Evolutionary conservation across 2,797 vertebrate genomes (phyloP).

Genomic region (Cryptoblepharus egeriae): DNA sequence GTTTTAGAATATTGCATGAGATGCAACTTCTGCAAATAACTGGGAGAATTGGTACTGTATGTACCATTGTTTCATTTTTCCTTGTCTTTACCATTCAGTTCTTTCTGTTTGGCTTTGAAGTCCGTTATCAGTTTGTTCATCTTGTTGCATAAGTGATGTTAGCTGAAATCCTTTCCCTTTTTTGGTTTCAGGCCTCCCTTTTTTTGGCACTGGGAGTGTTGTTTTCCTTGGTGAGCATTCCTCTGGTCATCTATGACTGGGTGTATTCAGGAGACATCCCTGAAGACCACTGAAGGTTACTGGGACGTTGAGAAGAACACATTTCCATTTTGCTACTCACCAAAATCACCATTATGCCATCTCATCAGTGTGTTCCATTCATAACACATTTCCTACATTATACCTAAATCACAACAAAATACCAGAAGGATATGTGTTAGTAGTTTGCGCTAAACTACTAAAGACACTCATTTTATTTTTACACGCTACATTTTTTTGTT

Average conservation of each 20-base stretch:
- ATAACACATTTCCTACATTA: slow-evolving; percentile 72
- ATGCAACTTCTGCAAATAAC: background rate
- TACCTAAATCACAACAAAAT: slow-evolving; percentile 62
- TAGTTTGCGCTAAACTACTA: slow-evolving; percentile 23
- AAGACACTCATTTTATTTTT: slow-evolving; percentile 54
- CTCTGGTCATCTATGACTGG: slow-evolving; percentile 84
- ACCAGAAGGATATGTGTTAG: slow-evolving; percentile 49
- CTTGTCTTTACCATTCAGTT: background rate
- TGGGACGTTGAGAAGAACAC: slow-evolving; percentile 43
- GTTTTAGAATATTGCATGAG: background rate
- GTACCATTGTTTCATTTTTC: background rate
- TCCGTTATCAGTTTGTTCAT: slow-evolving; percentile 33
- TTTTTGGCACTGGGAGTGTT: slow-evolving; percentile 79
- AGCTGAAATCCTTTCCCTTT: slow-evolving; percentile 51
- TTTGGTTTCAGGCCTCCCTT: slow-evolving; percentile 75
- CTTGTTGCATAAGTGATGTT: slow-evolving; percentile 29
- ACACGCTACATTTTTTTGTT: slow-evolving; percentile 35
- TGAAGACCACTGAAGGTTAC: slow-evolving; percentile 63
- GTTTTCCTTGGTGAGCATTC: slow-evolving; percentile 81
- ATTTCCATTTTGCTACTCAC: slow-evolving; percentile 58
- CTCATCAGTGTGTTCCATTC: slow-evolving; percentile 60
- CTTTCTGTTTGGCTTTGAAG: slow-evolving; percentile 51
- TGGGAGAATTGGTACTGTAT: background rate
- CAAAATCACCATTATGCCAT: slow-evolving; percentile 61
- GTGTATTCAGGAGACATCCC: slow-evolving; percentile 64